phyloP scores from a whole-genome alignment of 2,888 invertebrate species.

The Nemapogon koenigi region DNA sequence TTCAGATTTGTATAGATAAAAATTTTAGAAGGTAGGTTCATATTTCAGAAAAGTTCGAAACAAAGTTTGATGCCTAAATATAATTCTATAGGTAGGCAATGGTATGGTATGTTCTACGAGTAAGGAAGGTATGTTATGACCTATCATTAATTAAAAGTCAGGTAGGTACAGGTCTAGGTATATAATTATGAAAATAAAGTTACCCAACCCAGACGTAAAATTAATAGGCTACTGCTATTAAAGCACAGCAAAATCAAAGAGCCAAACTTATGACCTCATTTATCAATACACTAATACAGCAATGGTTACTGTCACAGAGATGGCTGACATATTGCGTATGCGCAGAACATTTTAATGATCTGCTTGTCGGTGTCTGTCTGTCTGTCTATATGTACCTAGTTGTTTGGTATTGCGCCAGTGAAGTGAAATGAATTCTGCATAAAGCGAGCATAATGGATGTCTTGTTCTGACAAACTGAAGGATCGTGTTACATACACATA shows the following conservation, averaged over 20 bases:
- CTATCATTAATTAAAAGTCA: no score
- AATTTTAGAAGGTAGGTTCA: no score
- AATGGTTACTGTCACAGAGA: slow-evolving; percentile 44
- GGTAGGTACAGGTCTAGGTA: no score
- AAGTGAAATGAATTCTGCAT: slow-evolving; percentile 23
- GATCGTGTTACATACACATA: slow-evolving; percentile 20
- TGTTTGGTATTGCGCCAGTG: slow-evolving; percentile 5
- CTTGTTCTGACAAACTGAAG: slow-evolving; percentile 16
- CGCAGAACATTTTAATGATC: slow-evolving; percentile 20
- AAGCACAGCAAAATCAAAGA: slow-evolving; percentile 13
- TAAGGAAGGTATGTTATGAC: no score
- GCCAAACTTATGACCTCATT: slow-evolving; percentile 46
- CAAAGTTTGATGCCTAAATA: no score
- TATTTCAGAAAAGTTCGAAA: no score
- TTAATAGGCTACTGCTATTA: background rate
- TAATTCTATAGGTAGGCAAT: no score
- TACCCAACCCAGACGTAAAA: slow-evolving; percentile 23
- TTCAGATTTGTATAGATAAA: no score
- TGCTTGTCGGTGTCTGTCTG: background rate
- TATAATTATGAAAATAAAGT: no score
- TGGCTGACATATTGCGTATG: slow-evolving; percentile 36
- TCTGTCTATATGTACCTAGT: background rate
- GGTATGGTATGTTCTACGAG: no score
- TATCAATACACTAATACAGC: slow-evolving; percentile 37
- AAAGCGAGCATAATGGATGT: slow-evolving; percentile 16